phyloP scores from a whole-genome alignment of 2,888 invertebrate species.

The Rosalia funebris region DNA sequence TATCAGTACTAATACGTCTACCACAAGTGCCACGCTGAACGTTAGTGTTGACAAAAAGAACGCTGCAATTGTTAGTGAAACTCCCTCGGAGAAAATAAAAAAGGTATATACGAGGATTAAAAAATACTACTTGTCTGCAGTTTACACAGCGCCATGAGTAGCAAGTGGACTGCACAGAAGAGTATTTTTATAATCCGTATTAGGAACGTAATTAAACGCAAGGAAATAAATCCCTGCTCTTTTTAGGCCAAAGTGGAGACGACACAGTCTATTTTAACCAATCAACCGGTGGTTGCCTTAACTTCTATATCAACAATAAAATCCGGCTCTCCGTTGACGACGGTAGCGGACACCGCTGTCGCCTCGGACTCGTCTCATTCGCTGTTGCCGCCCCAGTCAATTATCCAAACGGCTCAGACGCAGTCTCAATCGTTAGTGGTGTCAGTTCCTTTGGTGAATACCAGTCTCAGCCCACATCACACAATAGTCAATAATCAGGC shows the following conservation, averaged over 20 bases:
- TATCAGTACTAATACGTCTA: slow-evolving; percentile 30
- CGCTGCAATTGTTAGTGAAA: slow-evolving; percentile 42
- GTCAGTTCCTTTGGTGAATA: slow-evolving; percentile 71
- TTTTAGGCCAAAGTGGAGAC: slow-evolving; percentile 52
- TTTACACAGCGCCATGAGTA: background rate
- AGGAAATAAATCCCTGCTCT: too few relatives aligned
- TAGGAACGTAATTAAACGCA: too few relatives aligned
- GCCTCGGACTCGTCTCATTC: slow-evolving; percentile 27
- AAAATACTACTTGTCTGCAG: background rate
- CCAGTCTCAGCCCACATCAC: slow-evolving; percentile 61
- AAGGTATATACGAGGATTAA: slow-evolving; percentile 49
- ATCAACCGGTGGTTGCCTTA: slow-evolving; percentile 57
- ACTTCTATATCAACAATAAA: slow-evolving; percentile 56
- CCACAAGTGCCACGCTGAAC: slow-evolving; percentile 28
- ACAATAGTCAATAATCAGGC: slow-evolving; percentile 57
- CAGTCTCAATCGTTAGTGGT: slow-evolving; percentile 66
- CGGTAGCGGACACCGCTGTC: slow-evolving; percentile 30
- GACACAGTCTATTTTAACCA: slow-evolving; percentile 54
- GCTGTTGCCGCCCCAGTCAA: slow-evolving; percentile 40
- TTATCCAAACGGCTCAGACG: slow-evolving; percentile 44
- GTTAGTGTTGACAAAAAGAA: slow-evolving; percentile 40
- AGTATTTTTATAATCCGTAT: too few relatives aligned
- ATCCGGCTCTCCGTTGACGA: slow-evolving; percentile 41
- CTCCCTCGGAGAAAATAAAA: slow-evolving; percentile 49
- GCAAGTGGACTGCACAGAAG: too few relatives aligned